phyloP scores from a whole-genome alignment of 1,140 invertebrate genomes.

The Megalonaias nervosa region DNA sequence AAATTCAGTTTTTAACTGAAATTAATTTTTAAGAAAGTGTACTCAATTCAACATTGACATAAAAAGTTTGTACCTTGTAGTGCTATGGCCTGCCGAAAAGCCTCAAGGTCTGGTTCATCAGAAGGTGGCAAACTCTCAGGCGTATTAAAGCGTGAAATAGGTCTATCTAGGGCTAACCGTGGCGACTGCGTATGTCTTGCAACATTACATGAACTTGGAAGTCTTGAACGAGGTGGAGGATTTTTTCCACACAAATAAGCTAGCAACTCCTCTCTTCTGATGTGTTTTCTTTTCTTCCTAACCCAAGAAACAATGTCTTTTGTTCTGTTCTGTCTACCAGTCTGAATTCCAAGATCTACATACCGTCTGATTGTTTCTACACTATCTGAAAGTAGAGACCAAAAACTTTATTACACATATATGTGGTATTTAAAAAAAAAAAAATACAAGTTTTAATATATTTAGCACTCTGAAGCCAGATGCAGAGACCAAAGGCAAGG shows the following conservation, averaged over 20 bases:
- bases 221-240: slow-evolving; percentile 76
- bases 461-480: no score
- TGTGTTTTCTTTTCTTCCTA: slow-evolving; percentile 75
- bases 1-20: no score
- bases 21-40: no score
- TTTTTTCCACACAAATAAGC: slow-evolving; percentile 85
- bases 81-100: slow-evolving; percentile 84
- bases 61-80: slow-evolving; percentile 66
- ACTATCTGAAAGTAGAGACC: slow-evolving; percentile 76
- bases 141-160: slow-evolving; percentile 45
- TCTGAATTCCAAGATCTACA: slow-evolving; percentile 81
- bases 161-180: slow-evolving; percentile 44
- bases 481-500: no score
- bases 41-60: background rate
- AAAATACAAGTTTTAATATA: background rate
- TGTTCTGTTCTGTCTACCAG: slow-evolving; percentile 82
- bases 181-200: slow-evolving; percentile 63
- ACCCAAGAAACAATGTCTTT: slow-evolving; percentile 86
- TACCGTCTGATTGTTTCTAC: slow-evolving; percentile 80
- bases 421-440: background rate
- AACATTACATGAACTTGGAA: slow-evolving; percentile 64
- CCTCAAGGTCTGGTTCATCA: slow-evolving; percentile 78
- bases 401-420: background rate
- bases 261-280: slow-evolving; percentile 83
- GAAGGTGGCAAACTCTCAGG: slow-evolving; percentile 41